Base-by-base conservation (phyloP, 2,797 vertebrate genomes). In the Acrossocheilus wenchowensis region DNA sequence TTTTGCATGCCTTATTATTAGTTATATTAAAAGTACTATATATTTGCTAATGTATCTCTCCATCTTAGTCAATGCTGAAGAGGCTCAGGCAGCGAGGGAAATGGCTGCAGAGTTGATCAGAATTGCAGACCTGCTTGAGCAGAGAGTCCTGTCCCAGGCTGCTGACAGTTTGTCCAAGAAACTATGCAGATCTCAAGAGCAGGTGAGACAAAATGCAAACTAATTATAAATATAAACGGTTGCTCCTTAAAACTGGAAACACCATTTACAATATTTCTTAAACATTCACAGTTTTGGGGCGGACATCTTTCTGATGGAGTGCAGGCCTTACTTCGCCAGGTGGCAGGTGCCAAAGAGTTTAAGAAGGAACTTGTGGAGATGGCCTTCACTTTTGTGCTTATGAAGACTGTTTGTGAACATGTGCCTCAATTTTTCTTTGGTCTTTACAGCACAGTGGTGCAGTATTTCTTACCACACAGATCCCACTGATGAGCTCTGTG, bases 331-430 rank as follows among this genome's bases (percentile, higher is more conserved):
- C 60, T 92, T 66, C 77, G 0, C 19, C 80, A 78, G 0, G 19
- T 87, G 84, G 23, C 81, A 45, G 66, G 93, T 88, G 86, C 94
- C 78, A 88, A 90, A 2, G 80, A 94, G n/a, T 91, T 97, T 66
- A 94, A 95, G 0, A 90, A 26, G 21, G 97, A 99, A 90, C 95
- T 91, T 64, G 90, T 95, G 64, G 78, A 89, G 15, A 4, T 97
- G 89, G 92, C 96, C 69, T 87, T 98, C 71, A 91, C 95, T 4
- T 95, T 99, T 94, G 90, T 96, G 0, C 81, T 99, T 86, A 95
- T 97, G 89, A 97, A 92, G 89, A 95, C 93, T n/a, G 95, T 97
- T 54, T 95, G 94, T 0, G 86, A 94, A 10, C 93, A 82, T 10
- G 84, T 92, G 1, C 98, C 98, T 0, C 26, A 17, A 1, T 89